These are phyloP conservation scores for Xestia sexstrigata DNA, from an alignment of 2,888 invertebrate genomes.

Conservation along the genomic window DNA sequence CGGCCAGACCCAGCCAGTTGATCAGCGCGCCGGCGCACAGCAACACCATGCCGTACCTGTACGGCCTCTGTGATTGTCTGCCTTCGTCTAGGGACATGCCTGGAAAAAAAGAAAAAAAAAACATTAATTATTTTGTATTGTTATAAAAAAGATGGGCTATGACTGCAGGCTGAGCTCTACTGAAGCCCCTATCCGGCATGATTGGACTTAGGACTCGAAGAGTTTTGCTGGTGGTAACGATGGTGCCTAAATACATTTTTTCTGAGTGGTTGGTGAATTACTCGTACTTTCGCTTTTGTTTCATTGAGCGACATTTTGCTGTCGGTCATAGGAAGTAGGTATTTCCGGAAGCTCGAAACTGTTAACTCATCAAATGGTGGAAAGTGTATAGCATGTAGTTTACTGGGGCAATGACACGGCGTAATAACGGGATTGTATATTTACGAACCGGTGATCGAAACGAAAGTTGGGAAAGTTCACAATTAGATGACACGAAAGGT, in stretches of 20 bases:
- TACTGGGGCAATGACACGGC: slow-evolving; percentile 80
- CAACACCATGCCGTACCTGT: slow-evolving; percentile 94
- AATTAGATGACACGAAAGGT: slow-evolving; percentile 79
- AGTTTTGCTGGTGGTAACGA: neutral
- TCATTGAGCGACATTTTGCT: slow-evolving; percentile 31
- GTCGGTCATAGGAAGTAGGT: slow-evolving; percentile 50
- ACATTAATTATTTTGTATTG: slow-evolving; percentile 15
- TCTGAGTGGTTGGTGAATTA: neutral
- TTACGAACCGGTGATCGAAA: slow-evolving; percentile 81
- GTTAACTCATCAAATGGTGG: slow-evolving; percentile 73
- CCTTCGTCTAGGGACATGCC: slow-evolving; percentile 93
- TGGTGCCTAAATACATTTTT: neutral
- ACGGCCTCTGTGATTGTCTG: slow-evolving; percentile 93
- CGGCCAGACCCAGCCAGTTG: slow-evolving; percentile 94
- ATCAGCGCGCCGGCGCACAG: slow-evolving; percentile 93
- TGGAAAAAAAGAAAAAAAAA: slow-evolving; percentile 76
- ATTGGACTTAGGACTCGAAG: neutral
- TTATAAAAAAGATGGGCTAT: neutral
- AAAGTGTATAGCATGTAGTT: slow-evolving; percentile 80
- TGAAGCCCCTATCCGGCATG: neutral
- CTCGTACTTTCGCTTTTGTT: slow-evolving; percentile 45
- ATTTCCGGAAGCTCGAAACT: slow-evolving; percentile 64
- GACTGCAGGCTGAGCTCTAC: neutral
- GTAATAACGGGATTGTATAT: slow-evolving; percentile 82
- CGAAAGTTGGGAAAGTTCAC: slow-evolving; percentile 88